phyloP scores from a whole-genome alignment of 2,888 invertebrate species.

The Mechanitis mazaeus region DNA sequence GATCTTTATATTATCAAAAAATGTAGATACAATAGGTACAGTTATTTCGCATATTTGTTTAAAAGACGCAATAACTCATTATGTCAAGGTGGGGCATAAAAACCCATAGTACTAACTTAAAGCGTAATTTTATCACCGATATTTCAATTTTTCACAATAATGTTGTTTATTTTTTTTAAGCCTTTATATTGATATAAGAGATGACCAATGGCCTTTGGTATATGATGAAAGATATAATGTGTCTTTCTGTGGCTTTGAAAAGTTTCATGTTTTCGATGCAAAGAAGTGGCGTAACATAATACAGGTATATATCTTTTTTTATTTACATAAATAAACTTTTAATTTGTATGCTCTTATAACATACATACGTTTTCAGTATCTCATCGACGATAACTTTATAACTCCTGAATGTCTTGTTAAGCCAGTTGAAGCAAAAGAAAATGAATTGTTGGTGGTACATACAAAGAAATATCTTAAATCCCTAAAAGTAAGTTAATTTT shows the following conservation, averaged over 20 bases:
- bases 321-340: not conserved
- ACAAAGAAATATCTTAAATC: constrained; percentile 83
- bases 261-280: constrained; percentile 91
- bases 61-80: not conserved
- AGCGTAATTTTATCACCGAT: not conserved
- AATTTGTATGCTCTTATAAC: not conserved
- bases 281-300: constrained; percentile 89
- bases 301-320: constrained; percentile 57
- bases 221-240: constrained; percentile 89
- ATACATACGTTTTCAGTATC: constrained; percentile 51
- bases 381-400: constrained; percentile 79
- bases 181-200: constrained; percentile 73
- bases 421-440: constrained; percentile 83
- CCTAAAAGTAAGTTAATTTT: constrained; percentile 76
- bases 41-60: not conserved
- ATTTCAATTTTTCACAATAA: not conserved
- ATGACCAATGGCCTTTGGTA: constrained; percentile 85
- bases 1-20: constrained; percentile 5
- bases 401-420: constrained; percentile 78
- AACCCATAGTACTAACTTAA: not conserved
- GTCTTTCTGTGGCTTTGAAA: constrained; percentile 86
- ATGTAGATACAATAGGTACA: constrained; percentile 10
- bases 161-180: constrained; percentile 37
- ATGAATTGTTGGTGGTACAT: constrained; percentile 86
- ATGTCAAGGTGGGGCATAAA: constrained; percentile 4